These are phyloP conservation scores for Diorhabda carinulata DNA, from an alignment of 1,140 invertebrate genomes.

Conservation along the genomic window DNA sequence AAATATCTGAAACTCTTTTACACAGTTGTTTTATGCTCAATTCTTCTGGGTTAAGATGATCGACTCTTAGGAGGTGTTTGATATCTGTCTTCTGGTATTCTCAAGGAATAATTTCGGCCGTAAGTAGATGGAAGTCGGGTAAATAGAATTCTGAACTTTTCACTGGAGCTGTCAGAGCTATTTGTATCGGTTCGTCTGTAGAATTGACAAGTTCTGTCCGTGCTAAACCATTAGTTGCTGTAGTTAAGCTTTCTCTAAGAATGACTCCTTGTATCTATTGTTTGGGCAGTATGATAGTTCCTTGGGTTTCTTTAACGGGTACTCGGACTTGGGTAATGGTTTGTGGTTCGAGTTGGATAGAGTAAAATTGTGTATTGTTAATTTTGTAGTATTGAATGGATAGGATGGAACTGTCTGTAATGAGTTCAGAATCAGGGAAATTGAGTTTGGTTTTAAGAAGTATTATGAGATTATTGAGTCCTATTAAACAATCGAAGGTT, in stretches of 20 bases:
- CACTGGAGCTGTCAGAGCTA: not conserved
- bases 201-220: too few species aligned
- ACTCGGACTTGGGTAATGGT: not conserved
- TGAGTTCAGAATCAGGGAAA: not conserved
- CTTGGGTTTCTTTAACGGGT: not conserved
- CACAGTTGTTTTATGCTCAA: not conserved
- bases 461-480: too few species aligned
- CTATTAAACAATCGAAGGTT: too few species aligned
- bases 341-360: not conserved
- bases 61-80: not conserved
- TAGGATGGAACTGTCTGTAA: not conserved
- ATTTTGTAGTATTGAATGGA: constrained; percentile 5
- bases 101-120: too few species aligned
- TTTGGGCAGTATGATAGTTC: constrained; percentile 1
- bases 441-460: not conserved
- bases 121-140: too few species aligned
- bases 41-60: constrained; percentile 1
- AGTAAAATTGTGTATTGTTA: constrained; percentile 1
- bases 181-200: too few species aligned
- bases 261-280: not conserved
- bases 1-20: not conserved
- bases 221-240: not conserved
- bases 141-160: not conserved
- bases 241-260: not conserved
- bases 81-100: not conserved